Conservation (phyloP, 2,113 vertebrate genomes). For the Limanda limanda region DNA sequence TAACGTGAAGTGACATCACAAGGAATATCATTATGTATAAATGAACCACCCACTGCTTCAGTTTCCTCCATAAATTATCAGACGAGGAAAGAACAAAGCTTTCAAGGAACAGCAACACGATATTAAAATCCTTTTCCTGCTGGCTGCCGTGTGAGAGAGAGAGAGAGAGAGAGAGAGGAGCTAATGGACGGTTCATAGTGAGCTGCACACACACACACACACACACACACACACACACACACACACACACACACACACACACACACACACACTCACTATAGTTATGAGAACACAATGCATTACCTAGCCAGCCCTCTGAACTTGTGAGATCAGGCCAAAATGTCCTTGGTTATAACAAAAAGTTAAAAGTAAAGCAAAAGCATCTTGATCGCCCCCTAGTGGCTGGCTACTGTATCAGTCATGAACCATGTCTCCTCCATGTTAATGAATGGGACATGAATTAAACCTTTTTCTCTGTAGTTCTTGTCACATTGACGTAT, state of each 20-base stretch:
- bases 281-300: background rate
- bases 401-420: no score
- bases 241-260: no score
- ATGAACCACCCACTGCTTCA: conserved; percentile 61
- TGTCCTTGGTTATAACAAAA: background rate
- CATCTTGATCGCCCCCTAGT: background rate
- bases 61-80: conserved; percentile 68
- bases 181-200: conserved; percentile 34
- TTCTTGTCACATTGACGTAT: no score
- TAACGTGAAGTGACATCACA: conserved; percentile 74
- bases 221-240: no score
- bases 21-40: conserved; percentile 69
- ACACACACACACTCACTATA: background rate
- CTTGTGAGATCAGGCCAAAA: background rate
- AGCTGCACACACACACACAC: conserved; percentile 15
- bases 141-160: conserved; percentile 18
- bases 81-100: conserved; percentile 65
- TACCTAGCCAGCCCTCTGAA: background rate
- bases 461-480: no score
- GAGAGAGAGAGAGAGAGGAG: background rate
- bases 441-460: no score
- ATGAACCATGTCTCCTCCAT: no score
- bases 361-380: background rate
- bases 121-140: conserved; percentile 40
- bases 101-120: conserved; percentile 46